Evolutionary conservation across 2,888 invertebrate genomes (phyloP), one percentile per base, ranked within the genome.

Genomic region (Acleris emargana): DNA sequence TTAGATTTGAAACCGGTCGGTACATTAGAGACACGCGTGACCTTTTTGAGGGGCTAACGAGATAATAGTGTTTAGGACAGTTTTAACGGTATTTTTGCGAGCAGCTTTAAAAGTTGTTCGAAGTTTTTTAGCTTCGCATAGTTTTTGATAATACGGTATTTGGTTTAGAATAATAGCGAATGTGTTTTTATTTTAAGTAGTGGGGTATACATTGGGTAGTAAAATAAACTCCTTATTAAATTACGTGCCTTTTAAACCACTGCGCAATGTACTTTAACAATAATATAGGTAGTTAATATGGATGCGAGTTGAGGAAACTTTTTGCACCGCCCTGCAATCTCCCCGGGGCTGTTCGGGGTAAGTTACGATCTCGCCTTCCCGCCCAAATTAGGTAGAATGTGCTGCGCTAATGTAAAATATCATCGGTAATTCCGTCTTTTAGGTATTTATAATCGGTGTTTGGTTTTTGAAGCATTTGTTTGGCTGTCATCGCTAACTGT

Each of bases 1-100:
- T 45, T 32, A 17, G 47, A 38, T 67, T 62, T 49, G 49, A 51
- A 63, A 64, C 69, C 66, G 68, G 67, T 72, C 64, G 51, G 42
- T 68, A 58, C 49, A 67, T 68, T 57, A 64, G 38, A 68, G 69
- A 67, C 76, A 73, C 74, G 73, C 73, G 76, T 70, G 69, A 54
- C 64, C 67, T 55, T 54, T 54, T 68, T 57, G 42, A 67, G 51
- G 68, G 68, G 68, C 67, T 68, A 64, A 64, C 54, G 2, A 55
- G 38, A 38, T 62, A 62, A 64, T 58, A 64, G 64, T 54, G 54
- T 58, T 52, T 57, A 54, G 51, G 38, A 38, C 47, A 54, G 58
- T 64, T 38, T 49, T 66, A 61, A 66, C 64, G 52, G 55, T 52
- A 52, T 60, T 61, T 61, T 57, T 17, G 42, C 42, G 18, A 49